Evolutionary conservation across 2,888 invertebrate genomes (phyloP).

Genomic region (Hydrotaea cyrtoneurina): DNA sequence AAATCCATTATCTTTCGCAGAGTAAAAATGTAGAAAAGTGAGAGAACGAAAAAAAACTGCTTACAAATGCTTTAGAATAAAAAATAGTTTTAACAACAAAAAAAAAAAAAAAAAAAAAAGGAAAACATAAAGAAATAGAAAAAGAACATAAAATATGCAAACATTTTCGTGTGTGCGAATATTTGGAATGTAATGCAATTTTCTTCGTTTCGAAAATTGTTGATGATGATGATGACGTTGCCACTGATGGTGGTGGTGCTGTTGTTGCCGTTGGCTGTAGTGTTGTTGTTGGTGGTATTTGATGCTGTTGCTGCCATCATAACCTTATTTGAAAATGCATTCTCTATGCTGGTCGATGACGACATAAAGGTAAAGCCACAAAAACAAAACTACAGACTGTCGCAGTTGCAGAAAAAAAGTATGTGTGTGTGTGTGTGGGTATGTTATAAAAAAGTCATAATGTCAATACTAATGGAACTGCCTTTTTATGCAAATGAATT

Average conservation of each 20-base stretch:
- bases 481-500: background rate
- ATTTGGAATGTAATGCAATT: background rate
- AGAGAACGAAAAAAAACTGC: background rate
- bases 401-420: background rate
- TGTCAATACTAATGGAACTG: constrained; percentile 12
- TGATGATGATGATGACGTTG: background rate
- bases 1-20: background rate
- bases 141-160: background rate
- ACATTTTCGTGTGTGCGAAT: background rate
- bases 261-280: too few relatives aligned
- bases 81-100: background rate
- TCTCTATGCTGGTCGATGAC: background rate
- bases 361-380: too few relatives aligned
- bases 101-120: background rate
- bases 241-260: too few relatives aligned
- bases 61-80: background rate
- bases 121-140: background rate
- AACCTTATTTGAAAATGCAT: background rate
- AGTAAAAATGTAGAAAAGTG: background rate
- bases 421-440: background rate
- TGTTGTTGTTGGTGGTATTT: too few relatives aligned
- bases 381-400: background rate
- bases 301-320: background rate
- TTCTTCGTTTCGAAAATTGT: background rate
- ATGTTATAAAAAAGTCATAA: background rate